These are phyloP conservation scores for Chlorodrepanis virens DNA, from an alignment of 2,113 vertebrate genomes.

Conservation along the genomic window DNA sequence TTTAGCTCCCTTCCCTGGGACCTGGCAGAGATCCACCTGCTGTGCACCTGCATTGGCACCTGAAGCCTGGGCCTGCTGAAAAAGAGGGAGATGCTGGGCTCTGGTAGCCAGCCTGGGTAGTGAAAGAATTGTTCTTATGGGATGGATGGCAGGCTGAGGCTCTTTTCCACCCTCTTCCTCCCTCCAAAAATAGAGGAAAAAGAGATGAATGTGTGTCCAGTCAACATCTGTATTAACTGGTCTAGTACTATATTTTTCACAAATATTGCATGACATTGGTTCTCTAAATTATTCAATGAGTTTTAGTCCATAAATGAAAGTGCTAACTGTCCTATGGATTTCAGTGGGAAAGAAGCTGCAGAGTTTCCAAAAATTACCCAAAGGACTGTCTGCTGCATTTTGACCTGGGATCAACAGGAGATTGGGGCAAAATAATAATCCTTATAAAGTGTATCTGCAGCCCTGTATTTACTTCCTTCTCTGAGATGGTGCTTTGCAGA, in stretches of 20 bases:
- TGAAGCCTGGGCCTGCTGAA: not conserved
- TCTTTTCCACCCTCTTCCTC: not conserved
- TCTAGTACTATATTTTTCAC: not conserved
- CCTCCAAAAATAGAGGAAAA: not conserved
- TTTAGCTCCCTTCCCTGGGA: not conserved
- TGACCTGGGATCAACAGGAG: not conserved
- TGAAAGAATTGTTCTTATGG: not conserved
- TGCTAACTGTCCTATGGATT: not conserved
- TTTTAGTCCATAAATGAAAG: not conserved
- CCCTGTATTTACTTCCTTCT: not conserved
- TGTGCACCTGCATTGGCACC: fast-evolving
- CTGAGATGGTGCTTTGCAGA: not conserved
- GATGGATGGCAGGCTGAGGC: not conserved
- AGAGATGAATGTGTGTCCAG: not conserved
- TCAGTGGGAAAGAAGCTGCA: not conserved
- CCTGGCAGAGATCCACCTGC: not conserved
- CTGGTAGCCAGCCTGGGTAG: not conserved
- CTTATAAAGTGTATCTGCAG: not conserved
- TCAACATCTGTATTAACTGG: not conserved
- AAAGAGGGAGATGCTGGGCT: not conserved
- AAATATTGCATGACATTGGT: not conserved
- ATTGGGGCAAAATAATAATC: not conserved
- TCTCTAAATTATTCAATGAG: not conserved
- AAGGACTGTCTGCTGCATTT: not conserved
- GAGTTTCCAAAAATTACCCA: not conserved